Evolutionary conservation across 1,140 invertebrate species (phyloP).

Genomic region (Homarus americanus): DNA sequence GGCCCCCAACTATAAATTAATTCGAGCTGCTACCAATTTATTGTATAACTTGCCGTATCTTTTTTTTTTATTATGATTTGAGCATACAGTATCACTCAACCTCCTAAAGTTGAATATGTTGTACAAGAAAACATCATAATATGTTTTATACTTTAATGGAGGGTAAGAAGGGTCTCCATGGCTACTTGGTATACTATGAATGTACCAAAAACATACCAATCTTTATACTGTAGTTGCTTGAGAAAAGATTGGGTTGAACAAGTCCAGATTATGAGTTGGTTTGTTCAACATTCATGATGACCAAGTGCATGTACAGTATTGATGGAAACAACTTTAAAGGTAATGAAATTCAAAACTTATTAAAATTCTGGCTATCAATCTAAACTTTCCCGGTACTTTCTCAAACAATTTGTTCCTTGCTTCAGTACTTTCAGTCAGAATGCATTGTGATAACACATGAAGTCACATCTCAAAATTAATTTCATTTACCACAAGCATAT

Average conservation of each 20-base stretch:
- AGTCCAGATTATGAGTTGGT: background rate
- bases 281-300: background rate
- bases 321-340: background rate
- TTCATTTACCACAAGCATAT: conserved; percentile 5
- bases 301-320: background rate
- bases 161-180: background rate
- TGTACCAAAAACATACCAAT: background rate
- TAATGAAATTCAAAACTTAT: background rate
- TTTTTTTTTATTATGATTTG: too few species aligned
- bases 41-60: too few species aligned
- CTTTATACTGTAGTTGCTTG: background rate
- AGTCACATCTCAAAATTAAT: conserved; percentile 1
- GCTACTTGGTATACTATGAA: background rate
- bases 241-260: background rate
- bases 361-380: background rate
- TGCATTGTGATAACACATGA: background rate
- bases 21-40: too few species aligned
- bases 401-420: background rate
- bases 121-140: too few species aligned
- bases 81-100: too few species aligned
- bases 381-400: background rate
- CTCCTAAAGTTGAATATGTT: too few species aligned
- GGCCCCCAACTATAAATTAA: too few species aligned
- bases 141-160: background rate
- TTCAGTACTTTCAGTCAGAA: background rate